These are phyloP conservation scores for Uropetala carovei DNA, from an alignment of 2,888 invertebrate species.

Conservation along the genomic window DNA sequence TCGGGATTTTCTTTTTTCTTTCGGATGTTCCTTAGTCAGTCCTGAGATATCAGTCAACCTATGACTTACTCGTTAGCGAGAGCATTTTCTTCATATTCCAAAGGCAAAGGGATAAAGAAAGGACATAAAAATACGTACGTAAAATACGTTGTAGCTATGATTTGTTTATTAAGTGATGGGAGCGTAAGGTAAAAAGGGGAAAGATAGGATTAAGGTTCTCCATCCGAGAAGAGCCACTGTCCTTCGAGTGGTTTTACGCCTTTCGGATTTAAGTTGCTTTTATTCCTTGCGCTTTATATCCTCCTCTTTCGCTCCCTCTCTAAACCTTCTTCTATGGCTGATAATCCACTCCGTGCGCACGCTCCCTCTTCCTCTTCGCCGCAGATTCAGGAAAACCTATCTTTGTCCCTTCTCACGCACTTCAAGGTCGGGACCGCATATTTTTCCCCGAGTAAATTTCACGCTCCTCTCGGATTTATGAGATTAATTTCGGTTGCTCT, in stretches of 20 bases:
- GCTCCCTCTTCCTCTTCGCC: background rate
- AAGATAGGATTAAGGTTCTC: background rate
- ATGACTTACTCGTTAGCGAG: too few species aligned
- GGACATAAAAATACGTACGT: too few species aligned
- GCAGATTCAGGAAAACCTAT: background rate
- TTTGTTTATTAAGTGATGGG: too few species aligned
- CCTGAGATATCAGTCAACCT: too few species aligned
- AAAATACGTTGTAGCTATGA: too few species aligned
- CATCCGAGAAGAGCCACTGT: background rate
- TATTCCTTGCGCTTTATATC: background rate
- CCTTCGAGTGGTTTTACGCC: conserved; percentile 7
- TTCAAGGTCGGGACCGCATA: background rate
- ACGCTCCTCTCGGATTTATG: background rate
- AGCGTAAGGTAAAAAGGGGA: too few species aligned
- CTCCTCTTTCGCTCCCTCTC: too few species aligned
- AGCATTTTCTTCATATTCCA: too few species aligned
- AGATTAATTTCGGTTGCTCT: background rate
- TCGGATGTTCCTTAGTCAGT: too few species aligned
- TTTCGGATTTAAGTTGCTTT: background rate
- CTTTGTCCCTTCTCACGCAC: background rate
- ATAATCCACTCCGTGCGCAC: background rate
- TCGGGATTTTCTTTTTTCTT: too few species aligned
- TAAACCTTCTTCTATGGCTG: background rate
- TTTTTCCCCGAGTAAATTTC: background rate
- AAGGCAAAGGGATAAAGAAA: too few species aligned